A percentile compares a stretch with the other conserved stretches of the same genome.
Evolutionary conservation across 2,113 vertebrate species (phyloP).

Genomic region (Python bivittatus): DNA sequence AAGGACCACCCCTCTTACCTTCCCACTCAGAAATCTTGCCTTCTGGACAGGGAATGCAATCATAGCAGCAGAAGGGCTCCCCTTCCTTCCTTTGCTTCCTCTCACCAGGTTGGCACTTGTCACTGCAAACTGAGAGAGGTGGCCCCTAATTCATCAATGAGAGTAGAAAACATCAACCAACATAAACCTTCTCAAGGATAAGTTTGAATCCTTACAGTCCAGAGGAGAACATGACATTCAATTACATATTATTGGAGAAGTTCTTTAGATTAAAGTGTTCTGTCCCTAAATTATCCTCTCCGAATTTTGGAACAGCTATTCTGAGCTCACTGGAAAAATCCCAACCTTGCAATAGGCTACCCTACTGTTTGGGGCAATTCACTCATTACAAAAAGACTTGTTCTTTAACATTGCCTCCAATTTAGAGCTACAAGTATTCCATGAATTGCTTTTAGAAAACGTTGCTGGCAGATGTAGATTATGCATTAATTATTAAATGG

Average conservation of each 20-base stretch:
- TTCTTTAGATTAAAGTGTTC: neutral
- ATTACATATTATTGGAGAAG: neutral
- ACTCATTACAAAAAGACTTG: neutral
- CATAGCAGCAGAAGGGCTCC: neutral
- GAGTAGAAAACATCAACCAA: neutral
- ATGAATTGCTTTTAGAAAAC: neutral
- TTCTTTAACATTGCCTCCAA: neutral
- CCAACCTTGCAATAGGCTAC: neutral
- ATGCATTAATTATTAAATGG: neutral
- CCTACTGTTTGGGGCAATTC: neutral
- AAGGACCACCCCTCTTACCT: neutral
- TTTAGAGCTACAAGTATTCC: neutral
- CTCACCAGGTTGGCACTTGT: neutral
- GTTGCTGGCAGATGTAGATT: neutral
- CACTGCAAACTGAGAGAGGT: neutral
- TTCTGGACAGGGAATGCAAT: neutral
- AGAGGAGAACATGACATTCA: neutral
- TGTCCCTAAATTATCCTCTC: neutral
- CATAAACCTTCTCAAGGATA: neutral
- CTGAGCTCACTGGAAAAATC: neutral
- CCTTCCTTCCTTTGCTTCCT: neutral
- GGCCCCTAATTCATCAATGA: neutral
- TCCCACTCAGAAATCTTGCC: neutral
- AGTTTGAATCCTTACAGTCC: neutral
- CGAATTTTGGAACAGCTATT: neutral